These are phyloP conservation scores for Panagrolaimus sp. DNA, from an alignment of 1,140 invertebrate species.

Conservation along the genomic window DNA sequence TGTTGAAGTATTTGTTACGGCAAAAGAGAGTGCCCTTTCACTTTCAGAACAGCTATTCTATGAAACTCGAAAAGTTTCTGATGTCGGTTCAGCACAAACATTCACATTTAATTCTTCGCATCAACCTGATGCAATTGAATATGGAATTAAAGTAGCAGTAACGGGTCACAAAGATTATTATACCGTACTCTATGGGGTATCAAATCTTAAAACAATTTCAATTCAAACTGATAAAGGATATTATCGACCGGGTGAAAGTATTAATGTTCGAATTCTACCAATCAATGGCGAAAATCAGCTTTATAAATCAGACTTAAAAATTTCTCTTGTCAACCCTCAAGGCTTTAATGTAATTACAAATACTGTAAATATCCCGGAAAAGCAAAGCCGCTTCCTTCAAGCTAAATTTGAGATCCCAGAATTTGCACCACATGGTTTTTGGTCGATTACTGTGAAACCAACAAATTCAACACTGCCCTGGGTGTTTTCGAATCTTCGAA, in stretches of 20 bases:
- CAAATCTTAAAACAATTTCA: not conserved
- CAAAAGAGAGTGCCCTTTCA: not conserved
- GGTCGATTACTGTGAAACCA: not conserved
- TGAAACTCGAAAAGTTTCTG: not conserved
- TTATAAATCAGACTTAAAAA: not conserved
- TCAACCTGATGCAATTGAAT: not conserved
- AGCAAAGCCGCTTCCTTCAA: not conserved
- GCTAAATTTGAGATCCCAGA: not conserved
- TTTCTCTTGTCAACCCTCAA: not conserved
- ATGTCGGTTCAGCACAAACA: too few relatives aligned
- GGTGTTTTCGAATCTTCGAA: not conserved
- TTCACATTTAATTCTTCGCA: not conserved
- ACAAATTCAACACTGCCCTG: not conserved
- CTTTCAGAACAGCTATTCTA: not conserved
- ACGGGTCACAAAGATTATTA: not conserved
- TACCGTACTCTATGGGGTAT: not conserved
- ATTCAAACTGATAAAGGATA: constrained; percentile 12
- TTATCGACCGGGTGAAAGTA: not conserved
- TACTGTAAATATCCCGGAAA: not conserved
- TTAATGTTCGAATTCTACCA: not conserved
- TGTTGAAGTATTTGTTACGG: too few relatives aligned
- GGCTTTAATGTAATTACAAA: not conserved
- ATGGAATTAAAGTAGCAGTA: not conserved
- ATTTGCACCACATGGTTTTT: not conserved
- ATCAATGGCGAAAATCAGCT: not conserved